Conservation (phyloP, 2,888 invertebrate genomes). For the Nezara viridula region DNA sequence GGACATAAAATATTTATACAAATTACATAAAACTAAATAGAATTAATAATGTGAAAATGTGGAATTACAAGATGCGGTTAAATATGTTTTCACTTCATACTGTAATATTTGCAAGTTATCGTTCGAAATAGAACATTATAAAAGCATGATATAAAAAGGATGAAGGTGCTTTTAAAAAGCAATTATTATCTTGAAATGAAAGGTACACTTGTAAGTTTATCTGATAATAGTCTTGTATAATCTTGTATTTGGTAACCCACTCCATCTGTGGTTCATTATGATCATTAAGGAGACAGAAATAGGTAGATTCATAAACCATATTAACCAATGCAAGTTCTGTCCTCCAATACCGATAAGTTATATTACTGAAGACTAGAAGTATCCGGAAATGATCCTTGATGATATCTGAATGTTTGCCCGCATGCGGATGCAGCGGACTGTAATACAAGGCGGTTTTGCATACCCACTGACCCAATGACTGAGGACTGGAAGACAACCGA, state of each 20-base stretch:
- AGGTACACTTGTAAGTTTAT: not conserved
- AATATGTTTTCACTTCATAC: no score
- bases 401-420: not conserved
- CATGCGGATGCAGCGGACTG: not conserved
- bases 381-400: not conserved
- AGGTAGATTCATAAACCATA: not conserved
- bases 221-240: not conserved
- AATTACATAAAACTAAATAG: no score
- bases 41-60: no score
- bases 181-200: not conserved
- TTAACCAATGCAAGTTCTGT: not conserved
- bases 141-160: no score
- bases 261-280: not conserved
- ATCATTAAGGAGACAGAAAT: not conserved
- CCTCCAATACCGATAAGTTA: not conserved
- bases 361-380: not conserved
- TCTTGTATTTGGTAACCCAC: not conserved
- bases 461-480: conserved; percentile 41
- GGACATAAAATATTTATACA: no score
- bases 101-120: no score
- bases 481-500: not conserved
- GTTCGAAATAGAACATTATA: no score
- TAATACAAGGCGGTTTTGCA: not conserved
- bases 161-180: not conserved
- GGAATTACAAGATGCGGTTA: no score